Evolutionary conservation across 1,140 invertebrate species (phyloP).

Genomic region (Panagrolaimus sp.): DNA sequence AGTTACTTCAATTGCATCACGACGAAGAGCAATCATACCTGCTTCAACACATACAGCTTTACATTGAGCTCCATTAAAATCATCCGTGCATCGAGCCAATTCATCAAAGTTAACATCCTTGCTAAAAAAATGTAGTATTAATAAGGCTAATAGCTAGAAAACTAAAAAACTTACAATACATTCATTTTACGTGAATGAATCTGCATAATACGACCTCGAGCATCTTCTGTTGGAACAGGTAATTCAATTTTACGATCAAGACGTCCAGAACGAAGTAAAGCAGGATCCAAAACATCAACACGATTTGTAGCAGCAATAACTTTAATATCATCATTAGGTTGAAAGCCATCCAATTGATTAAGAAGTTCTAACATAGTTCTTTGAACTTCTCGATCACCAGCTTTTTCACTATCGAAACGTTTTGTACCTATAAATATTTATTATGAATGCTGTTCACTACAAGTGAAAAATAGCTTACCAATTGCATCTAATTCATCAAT

Average conservation of each 20-base stretch:
- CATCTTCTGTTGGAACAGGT: slow-evolving; percentile 97
- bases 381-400: slow-evolving; percentile 97
- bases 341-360: slow-evolving; percentile 97
- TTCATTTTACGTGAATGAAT: slow-evolving; percentile 99
- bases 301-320: slow-evolving; percentile 98
- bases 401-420: slow-evolving; percentile 97
- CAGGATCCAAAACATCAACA: slow-evolving; percentile 97
- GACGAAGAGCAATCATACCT: slow-evolving; percentile 95
- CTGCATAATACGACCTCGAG: slow-evolving; percentile 95
- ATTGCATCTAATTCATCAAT: slow-evolving; percentile 99
- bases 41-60: slow-evolving; percentile 99
- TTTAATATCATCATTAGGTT: slow-evolving; percentile 94
- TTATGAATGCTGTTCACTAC: too few species aligned
- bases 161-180: slow-evolving; percentile 64
- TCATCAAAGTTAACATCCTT: slow-evolving; percentile 98
- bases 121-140: slow-evolving; percentile 62
- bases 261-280: slow-evolving; percentile 86
- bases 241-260: slow-evolving; percentile 99
- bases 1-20: slow-evolving; percentile 83
- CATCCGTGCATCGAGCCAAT: slow-evolving; percentile 92
- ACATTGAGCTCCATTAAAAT: slow-evolving; percentile 99
- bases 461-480: slow-evolving; percentile 15
- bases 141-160: neutral
- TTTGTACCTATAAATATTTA: slow-evolving; percentile 71
- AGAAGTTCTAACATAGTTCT: slow-evolving; percentile 97